Base-by-base conservation (phyloP, 2,797 vertebrate species). In the Rhinatrema bivittatum region DNA sequence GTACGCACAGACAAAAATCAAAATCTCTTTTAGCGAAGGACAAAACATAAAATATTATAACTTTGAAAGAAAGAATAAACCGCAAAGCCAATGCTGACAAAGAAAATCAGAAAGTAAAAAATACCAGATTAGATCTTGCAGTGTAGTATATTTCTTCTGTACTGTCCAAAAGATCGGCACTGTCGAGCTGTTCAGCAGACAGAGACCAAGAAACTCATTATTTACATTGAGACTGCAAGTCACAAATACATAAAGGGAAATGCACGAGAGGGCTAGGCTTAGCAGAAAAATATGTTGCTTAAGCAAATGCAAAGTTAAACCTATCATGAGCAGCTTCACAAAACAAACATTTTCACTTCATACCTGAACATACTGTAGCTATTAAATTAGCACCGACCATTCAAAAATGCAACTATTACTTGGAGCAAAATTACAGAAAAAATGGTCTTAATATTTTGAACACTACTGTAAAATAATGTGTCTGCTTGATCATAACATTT, bases 111-210 rank as follows among this genome's bases (percentile, higher is more conserved):
- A 83, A 85, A 68, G 72, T 26, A 14, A 68, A 76, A 85, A 82
- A 77, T 95, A 95, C 92, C 92, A 95, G 87, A 83, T 94, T 92
- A 92, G 91, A 87, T 95, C 90, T 94, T 86, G 92, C 92, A 84
- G 92, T 94, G 92, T 93, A 93, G 92, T 93, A 95, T 77, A 89
- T 82, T 76, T 95, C 92, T 89, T 94, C 91, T 87, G 91, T 87
- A 93, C 83, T 89, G 90, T 94, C 91, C 85, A 91, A 90, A 93
- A 91, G 91, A 86, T 83, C 87, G 72, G 87, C 91, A 91, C 79
- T 91, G 81, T 87, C 83, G 88, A 78, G 86, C 91, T 95, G 90
- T 89, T 91, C 70, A 81, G 89, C 84, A 90, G 83, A 89, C 3
- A 85, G 71, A 87, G 75, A 89, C 65, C 76, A 85, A 78, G 66